Base-by-base conservation (phyloP, 2,888 invertebrate species). In the Drosophila mulleri region DNA sequence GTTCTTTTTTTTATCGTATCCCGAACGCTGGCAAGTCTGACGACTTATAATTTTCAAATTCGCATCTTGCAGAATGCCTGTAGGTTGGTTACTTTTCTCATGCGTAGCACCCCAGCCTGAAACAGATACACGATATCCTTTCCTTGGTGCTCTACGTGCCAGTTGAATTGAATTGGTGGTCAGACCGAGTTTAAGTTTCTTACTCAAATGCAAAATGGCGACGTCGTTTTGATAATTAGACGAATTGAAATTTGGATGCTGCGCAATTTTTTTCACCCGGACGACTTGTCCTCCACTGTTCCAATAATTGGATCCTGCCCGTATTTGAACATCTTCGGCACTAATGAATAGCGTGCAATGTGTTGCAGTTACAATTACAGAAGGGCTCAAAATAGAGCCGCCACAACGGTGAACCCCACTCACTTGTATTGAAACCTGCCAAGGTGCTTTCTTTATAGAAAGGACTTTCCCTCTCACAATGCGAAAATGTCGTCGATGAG, bases 1-100 rank as follows among this genome's bases (percentile, higher is more conserved):
- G 0, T 0, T 3, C 1, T n/a, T 3, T 1, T 7, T 1, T 1
- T 7, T 2, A 7, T 0, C 12, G 12, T n/a, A 26, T n/a, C 16
- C 23, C n/a, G 39, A 3, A 3, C 0, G 0, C 1, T 18, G 9
- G 1, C 54, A 54, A 9, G 11, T 2, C 6, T 3, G 1, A 0
- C 2, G 7, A 54, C 1, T n/a, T 1, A 54, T 18, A 11, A 54
- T 18, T 4, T 6, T n/a, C 23, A 53, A 2, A 1, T 54, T 7
- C 12, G 3, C 12, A 39, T 26, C 7, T n/a, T 12, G n/a, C 39
- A 39, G 23, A 14, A n/a, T n/a, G n/a, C n/a, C n/a, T n/a, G n/a
- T n/a, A 20, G 1, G 3, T 0, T 6, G 0, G 12, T 6, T 0
- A 16, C 3, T 7, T 16, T 8, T 20, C n/a, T 47, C n/a, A n/a